Conservation (phyloP, 2,888 invertebrate species). For the Callyntrura sp. region DNA sequence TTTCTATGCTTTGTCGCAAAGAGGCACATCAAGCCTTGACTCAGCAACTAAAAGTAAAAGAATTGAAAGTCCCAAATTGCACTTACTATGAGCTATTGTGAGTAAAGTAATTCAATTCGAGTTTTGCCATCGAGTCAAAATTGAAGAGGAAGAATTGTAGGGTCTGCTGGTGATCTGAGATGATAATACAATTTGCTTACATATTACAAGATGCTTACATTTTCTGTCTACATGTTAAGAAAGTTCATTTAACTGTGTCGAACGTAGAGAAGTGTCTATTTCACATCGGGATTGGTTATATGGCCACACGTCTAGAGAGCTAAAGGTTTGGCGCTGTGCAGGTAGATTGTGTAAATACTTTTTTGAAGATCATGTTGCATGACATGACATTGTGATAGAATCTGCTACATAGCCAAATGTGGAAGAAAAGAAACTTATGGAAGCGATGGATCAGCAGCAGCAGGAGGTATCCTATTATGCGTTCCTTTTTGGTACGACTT, state of each 20-base stretch:
- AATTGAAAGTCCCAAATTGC: constrained; percentile 13
- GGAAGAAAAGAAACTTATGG: constrained; percentile 34
- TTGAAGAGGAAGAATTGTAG: constrained; percentile 6
- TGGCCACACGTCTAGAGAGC: background rate
- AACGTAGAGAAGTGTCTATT: background rate
- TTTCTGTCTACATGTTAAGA: too few species aligned
- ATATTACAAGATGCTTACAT: constrained; percentile 10
- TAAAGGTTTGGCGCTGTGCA: background rate
- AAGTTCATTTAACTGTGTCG: constrained; percentile 4
- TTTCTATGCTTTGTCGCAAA: constrained; percentile 40
- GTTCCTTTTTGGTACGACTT: constrained; percentile 32
- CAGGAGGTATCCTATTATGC: background rate
- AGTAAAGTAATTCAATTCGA: too few species aligned
- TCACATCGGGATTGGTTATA: background rate
- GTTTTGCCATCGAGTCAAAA: constrained; percentile 11
- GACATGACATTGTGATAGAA: background rate
- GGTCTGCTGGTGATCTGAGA: too few species aligned
- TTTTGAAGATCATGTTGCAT: background rate
- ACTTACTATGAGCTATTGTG: background rate
- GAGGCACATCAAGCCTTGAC: constrained; percentile 34
- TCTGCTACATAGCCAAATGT: background rate
- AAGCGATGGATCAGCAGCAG: constrained; percentile 28
- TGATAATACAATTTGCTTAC: background rate
- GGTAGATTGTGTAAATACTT: background rate
- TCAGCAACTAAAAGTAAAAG: background rate